These are phyloP conservation scores for Maniola hyperantus DNA, from an alignment of 2,888 invertebrate genomes.

Conservation along the genomic window DNA sequence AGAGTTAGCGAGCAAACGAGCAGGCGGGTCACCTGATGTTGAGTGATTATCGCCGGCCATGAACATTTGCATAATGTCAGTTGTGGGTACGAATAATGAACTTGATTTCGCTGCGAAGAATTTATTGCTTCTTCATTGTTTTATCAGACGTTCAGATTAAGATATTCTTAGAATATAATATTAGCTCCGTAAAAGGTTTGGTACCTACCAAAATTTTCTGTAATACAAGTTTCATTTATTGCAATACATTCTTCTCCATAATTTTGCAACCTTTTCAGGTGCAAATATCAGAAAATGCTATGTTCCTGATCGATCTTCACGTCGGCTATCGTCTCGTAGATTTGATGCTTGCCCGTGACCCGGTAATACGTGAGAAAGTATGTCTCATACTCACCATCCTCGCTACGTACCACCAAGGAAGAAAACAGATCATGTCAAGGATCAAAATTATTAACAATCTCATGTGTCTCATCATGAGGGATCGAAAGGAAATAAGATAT, in stretches of 20 bases:
- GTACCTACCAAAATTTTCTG: too few relatives aligned
- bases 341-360: slow-evolving; percentile 58
- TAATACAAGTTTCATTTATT: neutral
- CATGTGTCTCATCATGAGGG: slow-evolving; percentile 59
- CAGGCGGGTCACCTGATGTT: too few relatives aligned
- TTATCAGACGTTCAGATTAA: too few relatives aligned
- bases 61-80: too few relatives aligned
- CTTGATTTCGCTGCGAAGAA: too few relatives aligned
- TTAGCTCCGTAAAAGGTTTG: too few relatives aligned
- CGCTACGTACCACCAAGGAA: slow-evolving; percentile 60
- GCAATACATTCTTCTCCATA: neutral
- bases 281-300: slow-evolving; percentile 66
- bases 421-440: slow-evolving; percentile 56
- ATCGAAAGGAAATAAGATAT: slow-evolving; percentile 67
- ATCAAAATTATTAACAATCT: slow-evolving; percentile 59
- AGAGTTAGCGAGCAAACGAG: too few relatives aligned
- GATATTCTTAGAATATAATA: too few relatives aligned
- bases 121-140: too few relatives aligned
- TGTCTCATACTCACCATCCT: slow-evolving; percentile 61
- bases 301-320: slow-evolving; percentile 62
- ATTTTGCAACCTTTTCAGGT: slow-evolving; percentile 51
- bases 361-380: slow-evolving; percentile 67
- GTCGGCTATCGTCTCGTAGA: slow-evolving; percentile 66
- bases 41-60: too few relatives aligned
- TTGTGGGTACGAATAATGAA: too few relatives aligned